These are phyloP conservation scores for Lasioglossum marginatum DNA, from an alignment of 2,888 invertebrate genomes.

Conservation along the genomic window DNA sequence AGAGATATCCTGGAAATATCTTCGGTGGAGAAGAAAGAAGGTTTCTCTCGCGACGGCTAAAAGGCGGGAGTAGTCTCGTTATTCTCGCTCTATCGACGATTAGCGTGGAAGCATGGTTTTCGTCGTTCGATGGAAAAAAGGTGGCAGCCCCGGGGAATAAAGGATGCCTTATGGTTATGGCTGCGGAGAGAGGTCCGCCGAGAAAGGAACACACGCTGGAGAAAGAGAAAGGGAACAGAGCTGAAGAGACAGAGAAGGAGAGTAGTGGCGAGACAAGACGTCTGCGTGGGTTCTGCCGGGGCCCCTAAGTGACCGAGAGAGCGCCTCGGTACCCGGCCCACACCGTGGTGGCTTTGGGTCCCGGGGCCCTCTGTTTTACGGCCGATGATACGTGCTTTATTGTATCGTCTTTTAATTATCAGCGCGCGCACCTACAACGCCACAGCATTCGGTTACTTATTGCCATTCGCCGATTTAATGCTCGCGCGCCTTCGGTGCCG, in stretches of 20 bases:
- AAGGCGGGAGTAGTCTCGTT: constrained; percentile 59
- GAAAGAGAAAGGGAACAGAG: constrained; percentile 51
- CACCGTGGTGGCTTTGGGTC: constrained; percentile 68
- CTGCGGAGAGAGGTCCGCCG: constrained; percentile 62
- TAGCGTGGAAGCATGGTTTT: constrained; percentile 61
- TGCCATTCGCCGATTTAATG: constrained; percentile 79
- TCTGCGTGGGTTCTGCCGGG: constrained; percentile 80
- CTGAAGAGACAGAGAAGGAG: constrained; percentile 32
- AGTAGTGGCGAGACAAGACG: constrained; percentile 78
- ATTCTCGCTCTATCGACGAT: constrained; percentile 61
- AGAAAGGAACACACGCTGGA: neutral
- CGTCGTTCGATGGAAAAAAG: constrained; percentile 45
- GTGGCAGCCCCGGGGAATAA: constrained; percentile 59
- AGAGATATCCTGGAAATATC: neutral
- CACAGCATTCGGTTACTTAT: constrained; percentile 84
- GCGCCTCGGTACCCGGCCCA: constrained; percentile 73
- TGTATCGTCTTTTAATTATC: constrained; percentile 85
- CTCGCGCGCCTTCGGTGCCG: constrained; percentile 74
- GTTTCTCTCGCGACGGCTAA: constrained; percentile 26
- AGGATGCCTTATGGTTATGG: constrained; percentile 82
- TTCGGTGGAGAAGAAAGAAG: neutral
- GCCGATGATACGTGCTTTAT: constrained; percentile 84
- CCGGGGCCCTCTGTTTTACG: constrained; percentile 79
- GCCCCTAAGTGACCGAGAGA: constrained; percentile 72
- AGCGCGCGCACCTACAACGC: constrained; percentile 83